These are phyloP conservation scores for Sesamia inferens DNA, from an alignment of 2,888 invertebrate genomes.

Conservation along the genomic window DNA sequence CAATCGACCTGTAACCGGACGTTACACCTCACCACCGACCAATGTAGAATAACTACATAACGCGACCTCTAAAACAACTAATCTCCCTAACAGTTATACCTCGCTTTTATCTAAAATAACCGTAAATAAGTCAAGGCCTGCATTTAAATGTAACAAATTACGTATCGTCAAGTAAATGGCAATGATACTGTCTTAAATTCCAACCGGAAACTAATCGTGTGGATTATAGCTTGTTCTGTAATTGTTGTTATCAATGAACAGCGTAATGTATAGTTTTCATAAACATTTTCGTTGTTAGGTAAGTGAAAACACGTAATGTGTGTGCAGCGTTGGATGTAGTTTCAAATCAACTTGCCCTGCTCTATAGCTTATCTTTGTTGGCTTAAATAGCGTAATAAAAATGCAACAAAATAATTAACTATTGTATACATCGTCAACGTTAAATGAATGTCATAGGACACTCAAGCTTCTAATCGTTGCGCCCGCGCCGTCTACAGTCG, in stretches of 20 bases:
- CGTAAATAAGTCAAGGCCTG: slow-evolving; percentile 52
- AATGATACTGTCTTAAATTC: slow-evolving; percentile 33
- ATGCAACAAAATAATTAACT: slow-evolving; percentile 8
- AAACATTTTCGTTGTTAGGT: slow-evolving; percentile 69
- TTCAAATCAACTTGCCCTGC: slow-evolving; percentile 7
- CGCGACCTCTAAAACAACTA: slow-evolving; percentile 51
- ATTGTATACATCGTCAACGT: slow-evolving; percentile 9
- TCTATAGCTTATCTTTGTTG: not conserved
- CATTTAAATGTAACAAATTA: slow-evolving; percentile 37
- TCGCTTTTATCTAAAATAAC: slow-evolving; percentile 54
- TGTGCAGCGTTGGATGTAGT: slow-evolving; percentile 39
- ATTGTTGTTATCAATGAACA: slow-evolving; percentile 64
- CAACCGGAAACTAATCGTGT: slow-evolving; percentile 62
- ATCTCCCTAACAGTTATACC: slow-evolving; percentile 44
- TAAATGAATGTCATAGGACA: slow-evolving; percentile 36
- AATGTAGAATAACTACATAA: slow-evolving; percentile 51
- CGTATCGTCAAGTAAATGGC: slow-evolving; percentile 25
- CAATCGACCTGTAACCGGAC: slow-evolving; percentile 12
- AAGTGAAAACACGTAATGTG: slow-evolving; percentile 57
- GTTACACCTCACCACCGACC: slow-evolving; percentile 16
- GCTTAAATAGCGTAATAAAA: not conserved
- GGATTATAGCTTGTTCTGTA: slow-evolving; percentile 51
- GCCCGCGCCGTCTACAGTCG: slow-evolving; percentile 23
- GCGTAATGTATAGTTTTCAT: slow-evolving; percentile 63
- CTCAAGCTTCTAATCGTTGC: not conserved